phyloP scores from a whole-genome alignment of 2,888 invertebrate genomes.

The Tholera decimalis region DNA sequence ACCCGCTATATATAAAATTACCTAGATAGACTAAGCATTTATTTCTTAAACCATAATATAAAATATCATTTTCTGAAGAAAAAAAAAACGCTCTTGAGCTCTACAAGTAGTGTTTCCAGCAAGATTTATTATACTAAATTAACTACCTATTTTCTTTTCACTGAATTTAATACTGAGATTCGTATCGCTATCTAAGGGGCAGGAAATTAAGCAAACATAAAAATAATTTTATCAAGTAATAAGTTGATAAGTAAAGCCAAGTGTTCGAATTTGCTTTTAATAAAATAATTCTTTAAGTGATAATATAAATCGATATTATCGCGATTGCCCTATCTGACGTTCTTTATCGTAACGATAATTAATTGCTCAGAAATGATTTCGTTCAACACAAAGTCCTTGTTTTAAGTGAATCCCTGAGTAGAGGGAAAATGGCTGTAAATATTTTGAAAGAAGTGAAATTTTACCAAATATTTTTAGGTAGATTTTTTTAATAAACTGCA shows the following conservation, averaged over 20 bases:
- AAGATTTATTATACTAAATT: too few relatives aligned
- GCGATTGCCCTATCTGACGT: conserved; percentile 71
- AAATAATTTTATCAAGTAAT: conserved; percentile 47
- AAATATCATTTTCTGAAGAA: too few relatives aligned
- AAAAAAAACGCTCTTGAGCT: too few relatives aligned
- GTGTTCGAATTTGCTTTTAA: conserved; percentile 54
- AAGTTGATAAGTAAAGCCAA: conserved; percentile 51
- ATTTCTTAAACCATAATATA: too few relatives aligned
- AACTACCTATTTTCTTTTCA: neutral
- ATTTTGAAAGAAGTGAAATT: conserved; percentile 3
- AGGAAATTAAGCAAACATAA: conserved; percentile 40
- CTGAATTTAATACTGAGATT: conserved; percentile 31
- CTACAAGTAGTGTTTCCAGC: too few relatives aligned
- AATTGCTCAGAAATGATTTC: conserved; percentile 70
- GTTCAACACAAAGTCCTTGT: conserved; percentile 30
- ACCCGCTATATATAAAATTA: too few relatives aligned
- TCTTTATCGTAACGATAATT: conserved; percentile 77
- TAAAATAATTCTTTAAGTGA: conserved; percentile 52
- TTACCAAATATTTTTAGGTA: neutral
- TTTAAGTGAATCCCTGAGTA: conserved; percentile 22
- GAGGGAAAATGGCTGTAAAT: conserved; percentile 14
- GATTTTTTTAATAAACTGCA: too few relatives aligned
- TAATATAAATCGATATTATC: conserved; percentile 73
- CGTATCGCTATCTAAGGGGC: conserved; percentile 37
- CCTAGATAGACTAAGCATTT: too few relatives aligned